Conservation (phyloP, 2,113 vertebrate genomes). For the Sporophila hypoxantha region DNA sequence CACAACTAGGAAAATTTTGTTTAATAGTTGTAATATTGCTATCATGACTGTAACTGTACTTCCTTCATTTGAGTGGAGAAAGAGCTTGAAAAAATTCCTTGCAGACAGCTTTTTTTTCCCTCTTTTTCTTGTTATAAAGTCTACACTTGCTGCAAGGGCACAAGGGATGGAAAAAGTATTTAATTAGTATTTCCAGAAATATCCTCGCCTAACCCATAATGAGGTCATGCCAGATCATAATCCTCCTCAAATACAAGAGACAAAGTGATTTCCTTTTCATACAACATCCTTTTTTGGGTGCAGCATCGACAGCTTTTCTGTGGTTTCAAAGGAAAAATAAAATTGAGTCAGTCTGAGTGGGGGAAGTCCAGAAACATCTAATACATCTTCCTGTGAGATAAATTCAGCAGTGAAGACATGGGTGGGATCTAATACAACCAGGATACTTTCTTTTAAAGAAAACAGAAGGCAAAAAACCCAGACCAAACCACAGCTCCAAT, state of each 20-base stretch:
- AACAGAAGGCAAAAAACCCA: background rate
- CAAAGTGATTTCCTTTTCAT: constrained; percentile 59
- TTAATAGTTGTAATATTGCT: constrained; percentile 44
- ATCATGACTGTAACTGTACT: constrained; percentile 27
- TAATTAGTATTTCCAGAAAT: constrained; percentile 71
- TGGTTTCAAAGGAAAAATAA: constrained; percentile 33
- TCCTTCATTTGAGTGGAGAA: constrained; percentile 11
- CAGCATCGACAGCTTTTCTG: constrained; percentile 29
- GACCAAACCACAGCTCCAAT: background rate
- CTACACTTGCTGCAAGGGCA: constrained; percentile 43
- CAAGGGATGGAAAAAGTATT: constrained; percentile 62
- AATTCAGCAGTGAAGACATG: background rate
- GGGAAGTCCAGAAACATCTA: constrained; percentile 28
- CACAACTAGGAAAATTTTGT: constrained; percentile 29
- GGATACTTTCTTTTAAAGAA: background rate
- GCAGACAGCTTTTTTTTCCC: background rate
- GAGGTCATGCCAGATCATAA: constrained; percentile 62
- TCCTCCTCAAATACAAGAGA: constrained; percentile 59
- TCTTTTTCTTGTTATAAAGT: constrained; percentile 43
- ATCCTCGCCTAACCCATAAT: constrained; percentile 60
- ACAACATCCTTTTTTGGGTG: constrained; percentile 43
- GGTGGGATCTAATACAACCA: background rate
- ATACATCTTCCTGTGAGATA: constrained; percentile 1
- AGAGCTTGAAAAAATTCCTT: constrained; percentile 34
- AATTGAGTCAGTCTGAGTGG: background rate